phyloP scores from a whole-genome alignment of 2,113 vertebrate genomes.

The Rhabdomys dilectus region DNA sequence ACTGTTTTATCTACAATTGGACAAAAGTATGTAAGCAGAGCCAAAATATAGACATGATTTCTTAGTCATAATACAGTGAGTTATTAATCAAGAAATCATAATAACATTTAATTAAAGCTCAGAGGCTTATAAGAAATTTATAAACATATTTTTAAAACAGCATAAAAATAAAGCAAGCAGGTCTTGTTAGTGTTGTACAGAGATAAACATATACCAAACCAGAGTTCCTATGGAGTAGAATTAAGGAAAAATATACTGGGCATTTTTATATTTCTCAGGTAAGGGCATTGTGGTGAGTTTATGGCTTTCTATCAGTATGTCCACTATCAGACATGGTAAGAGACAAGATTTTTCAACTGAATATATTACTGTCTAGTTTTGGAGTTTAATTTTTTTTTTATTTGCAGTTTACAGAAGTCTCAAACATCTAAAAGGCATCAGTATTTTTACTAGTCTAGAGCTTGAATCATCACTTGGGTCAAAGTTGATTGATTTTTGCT shows the following conservation, averaged over 20 bases:
- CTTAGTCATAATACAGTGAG: background rate
- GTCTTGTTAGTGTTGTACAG: background rate
- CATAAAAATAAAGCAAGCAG: background rate
- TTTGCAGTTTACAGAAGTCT: slow-evolving; percentile 37
- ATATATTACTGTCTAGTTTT: slow-evolving; percentile 24
- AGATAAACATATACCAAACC: slow-evolving; percentile 43
- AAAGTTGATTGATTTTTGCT: slow-evolving; percentile 39
- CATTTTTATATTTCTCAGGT: slow-evolving; percentile 7
- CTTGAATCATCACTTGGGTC: slow-evolving; percentile 29
- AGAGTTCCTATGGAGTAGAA: slow-evolving; percentile 5
- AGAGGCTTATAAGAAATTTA: slow-evolving; percentile 61
- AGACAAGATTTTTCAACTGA: background rate
- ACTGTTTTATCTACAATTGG: background rate
- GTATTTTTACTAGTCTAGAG: slow-evolving; percentile 25
- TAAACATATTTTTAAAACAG: background rate
- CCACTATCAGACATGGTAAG: background rate
- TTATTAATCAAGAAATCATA: slow-evolving; percentile 64
- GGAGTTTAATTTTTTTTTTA: slow-evolving; percentile 43
- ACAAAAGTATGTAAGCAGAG: slow-evolving; percentile 55
- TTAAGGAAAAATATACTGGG: slow-evolving; percentile 39
- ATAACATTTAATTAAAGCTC: slow-evolving; percentile 68
- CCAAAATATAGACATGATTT: slow-evolving; percentile 38
- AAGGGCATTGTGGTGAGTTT: slow-evolving; percentile 17
- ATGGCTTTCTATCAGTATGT: slow-evolving; percentile 7
- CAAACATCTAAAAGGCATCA: slow-evolving; percentile 31